phyloP scores from a whole-genome alignment of 2,888 invertebrate genomes.

The Salticus scenicus region DNA sequence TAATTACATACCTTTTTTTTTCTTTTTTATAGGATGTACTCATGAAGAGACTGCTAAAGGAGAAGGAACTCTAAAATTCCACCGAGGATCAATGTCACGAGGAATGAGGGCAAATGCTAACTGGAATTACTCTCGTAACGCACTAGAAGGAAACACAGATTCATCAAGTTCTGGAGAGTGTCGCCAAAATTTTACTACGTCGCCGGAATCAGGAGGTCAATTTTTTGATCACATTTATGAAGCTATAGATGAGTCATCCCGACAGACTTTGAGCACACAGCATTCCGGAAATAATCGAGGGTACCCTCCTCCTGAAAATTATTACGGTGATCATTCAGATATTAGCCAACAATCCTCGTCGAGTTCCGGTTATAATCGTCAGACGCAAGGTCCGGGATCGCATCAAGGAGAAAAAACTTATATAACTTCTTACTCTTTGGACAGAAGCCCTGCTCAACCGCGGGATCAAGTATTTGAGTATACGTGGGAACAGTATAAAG shows the following conservation, averaged over 20 bases:
- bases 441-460: constrained; percentile 4
- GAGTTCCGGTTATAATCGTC: constrained; percentile 71
- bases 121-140: not conserved
- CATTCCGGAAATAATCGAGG: not conserved
- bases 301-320: constrained; percentile 49
- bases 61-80: not conserved
- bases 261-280: not conserved
- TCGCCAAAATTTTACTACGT: not conserved
- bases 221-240: constrained; percentile 76
- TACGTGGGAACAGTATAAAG: constrained; percentile 27
- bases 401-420: constrained; percentile 35
- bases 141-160: not conserved
- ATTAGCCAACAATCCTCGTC: constrained; percentile 71
- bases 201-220: constrained; percentile 48
- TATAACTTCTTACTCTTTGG: constrained; percentile 22
- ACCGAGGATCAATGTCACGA: constrained; percentile 11
- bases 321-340: constrained; percentile 68
- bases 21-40: not conserved
- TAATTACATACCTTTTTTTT: too few species aligned
- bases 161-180: not conserved
- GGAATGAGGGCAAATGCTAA: not conserved
- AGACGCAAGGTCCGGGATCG: constrained; percentile 40
- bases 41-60: not conserved
- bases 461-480: constrained; percentile 5
- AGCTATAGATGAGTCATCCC: constrained; percentile 69